These are phyloP conservation scores for Caenorhabditis becei DNA, from an alignment of 2,888 invertebrate species.

Conservation along the genomic window DNA sequence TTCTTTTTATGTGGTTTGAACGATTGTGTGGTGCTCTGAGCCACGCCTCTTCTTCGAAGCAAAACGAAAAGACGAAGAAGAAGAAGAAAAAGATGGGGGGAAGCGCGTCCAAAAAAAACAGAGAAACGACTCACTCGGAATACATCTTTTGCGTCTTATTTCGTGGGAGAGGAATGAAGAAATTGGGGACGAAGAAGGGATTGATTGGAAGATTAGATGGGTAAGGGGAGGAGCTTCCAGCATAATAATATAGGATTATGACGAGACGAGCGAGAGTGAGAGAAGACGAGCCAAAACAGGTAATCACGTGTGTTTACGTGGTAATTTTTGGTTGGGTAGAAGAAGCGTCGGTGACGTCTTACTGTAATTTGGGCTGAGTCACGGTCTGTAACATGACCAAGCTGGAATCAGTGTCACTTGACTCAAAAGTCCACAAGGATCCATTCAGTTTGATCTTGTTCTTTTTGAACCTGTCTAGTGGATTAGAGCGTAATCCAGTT, in stretches of 20 bases:
- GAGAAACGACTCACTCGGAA: slow-evolving; percentile 36
- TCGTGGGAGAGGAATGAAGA: not conserved
- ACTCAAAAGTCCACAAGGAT: no score
- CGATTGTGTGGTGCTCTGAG: slow-evolving; percentile 3
- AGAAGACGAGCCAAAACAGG: not conserved
- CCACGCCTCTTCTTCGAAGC: slow-evolving; percentile 17
- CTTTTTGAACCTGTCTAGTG: no score
- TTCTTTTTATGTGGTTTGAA: slow-evolving; percentile 40
- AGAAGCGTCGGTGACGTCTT: no score
- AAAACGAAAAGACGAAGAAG: no score
- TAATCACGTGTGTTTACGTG: not conserved
- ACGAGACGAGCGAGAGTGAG: not conserved
- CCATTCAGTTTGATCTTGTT: no score
- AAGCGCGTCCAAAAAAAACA: slow-evolving; percentile 7
- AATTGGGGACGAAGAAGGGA: not conserved
- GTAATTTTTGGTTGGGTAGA: no score
- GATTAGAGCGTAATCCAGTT: no score
- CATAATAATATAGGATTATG: slow-evolving; percentile 59
- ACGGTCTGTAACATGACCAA: no score
- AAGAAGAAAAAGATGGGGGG: slow-evolving; percentile 2
- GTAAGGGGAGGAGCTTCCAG: slow-evolving; percentile 5
- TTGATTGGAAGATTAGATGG: slow-evolving; percentile 4
- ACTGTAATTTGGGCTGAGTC: no score
- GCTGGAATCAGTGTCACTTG: no score
- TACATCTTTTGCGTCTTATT: slow-evolving; percentile 14